Conservation (phyloP, 2,113 vertebrate species). For the Apteryx owenii region DNA sequence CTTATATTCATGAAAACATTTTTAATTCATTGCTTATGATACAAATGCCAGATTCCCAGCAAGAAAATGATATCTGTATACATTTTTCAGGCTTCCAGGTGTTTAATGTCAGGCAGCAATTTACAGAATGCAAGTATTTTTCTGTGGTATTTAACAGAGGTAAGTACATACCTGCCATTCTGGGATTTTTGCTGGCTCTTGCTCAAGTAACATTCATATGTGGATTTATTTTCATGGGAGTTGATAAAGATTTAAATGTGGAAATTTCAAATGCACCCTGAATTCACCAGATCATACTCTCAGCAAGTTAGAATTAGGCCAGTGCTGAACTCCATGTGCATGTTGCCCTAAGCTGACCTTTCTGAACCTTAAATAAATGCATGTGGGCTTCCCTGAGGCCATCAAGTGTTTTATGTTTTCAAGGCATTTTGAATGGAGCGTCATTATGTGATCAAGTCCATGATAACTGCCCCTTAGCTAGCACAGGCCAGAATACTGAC, state of each 20-base stretch:
- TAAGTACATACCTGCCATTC: neutral
- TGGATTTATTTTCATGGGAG: neutral
- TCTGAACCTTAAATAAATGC: neutral
- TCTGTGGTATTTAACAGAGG: neutral
- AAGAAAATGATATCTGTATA: neutral
- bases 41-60: neutral
- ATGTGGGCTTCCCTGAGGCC: fast-evolving
- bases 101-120: neutral
- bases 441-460: fast-evolving
- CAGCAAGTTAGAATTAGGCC: neutral
- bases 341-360: neutral
- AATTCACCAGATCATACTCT: neutral
- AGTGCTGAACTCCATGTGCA: neutral
- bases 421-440: neutral
- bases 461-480: neutral
- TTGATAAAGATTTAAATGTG: neutral
- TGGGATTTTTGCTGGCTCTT: neutral
- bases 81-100: neutral
- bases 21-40: neutral
- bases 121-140: neutral
- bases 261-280: neutral
- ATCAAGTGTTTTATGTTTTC: neutral
- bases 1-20: neutral
- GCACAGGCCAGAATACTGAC: neutral
- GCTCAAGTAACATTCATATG: neutral